phyloP scores from a whole-genome alignment of 2,888 invertebrate species.

The Leucania comma region DNA sequence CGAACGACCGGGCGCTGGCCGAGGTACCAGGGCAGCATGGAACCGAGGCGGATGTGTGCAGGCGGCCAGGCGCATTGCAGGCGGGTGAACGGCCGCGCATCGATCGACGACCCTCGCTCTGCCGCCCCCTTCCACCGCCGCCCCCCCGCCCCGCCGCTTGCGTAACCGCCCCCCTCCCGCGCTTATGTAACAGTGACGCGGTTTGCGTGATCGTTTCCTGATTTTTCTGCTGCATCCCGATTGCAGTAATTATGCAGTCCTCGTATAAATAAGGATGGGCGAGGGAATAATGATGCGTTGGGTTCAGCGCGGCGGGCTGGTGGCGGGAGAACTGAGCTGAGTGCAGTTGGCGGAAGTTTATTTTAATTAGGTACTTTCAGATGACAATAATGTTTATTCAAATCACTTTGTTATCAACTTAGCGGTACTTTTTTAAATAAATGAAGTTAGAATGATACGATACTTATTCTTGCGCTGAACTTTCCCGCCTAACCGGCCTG shows the following conservation, averaged over 20 bases:
- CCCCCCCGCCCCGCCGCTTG: constrained; percentile 73
- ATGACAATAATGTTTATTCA: neutral
- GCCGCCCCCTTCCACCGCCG: constrained; percentile 60
- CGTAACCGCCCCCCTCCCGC: constrained; percentile 81
- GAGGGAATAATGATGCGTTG: constrained; percentile 15
- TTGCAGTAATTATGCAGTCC: constrained; percentile 63
- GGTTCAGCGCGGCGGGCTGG: neutral
- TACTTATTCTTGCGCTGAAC: neutral
- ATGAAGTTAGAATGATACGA: no score
- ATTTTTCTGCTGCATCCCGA: constrained; percentile 69
- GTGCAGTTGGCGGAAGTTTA: constrained; percentile 7
- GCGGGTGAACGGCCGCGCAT: constrained; percentile 90
- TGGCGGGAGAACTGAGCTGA: constrained; percentile 13
- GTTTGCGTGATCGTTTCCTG: constrained; percentile 82
- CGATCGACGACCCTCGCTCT: constrained; percentile 77
- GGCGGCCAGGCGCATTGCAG: constrained; percentile 87
- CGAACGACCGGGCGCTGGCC: constrained; percentile 67
- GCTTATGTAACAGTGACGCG: constrained; percentile 88
- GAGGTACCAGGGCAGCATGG: constrained; percentile 83
- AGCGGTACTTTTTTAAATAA: neutral
- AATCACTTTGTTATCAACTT: neutral
- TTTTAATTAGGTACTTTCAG: constrained; percentile 20
- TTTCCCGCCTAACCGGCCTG: constrained; percentile 44
- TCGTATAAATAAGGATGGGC: constrained; percentile 41
- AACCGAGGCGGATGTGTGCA: constrained; percentile 74